Percentiles rank a stretch among this genome's conserved stretches.
Evolutionary conservation across 2,888 invertebrate species (phyloP).

Genomic region (Molanna angustata): DNA sequence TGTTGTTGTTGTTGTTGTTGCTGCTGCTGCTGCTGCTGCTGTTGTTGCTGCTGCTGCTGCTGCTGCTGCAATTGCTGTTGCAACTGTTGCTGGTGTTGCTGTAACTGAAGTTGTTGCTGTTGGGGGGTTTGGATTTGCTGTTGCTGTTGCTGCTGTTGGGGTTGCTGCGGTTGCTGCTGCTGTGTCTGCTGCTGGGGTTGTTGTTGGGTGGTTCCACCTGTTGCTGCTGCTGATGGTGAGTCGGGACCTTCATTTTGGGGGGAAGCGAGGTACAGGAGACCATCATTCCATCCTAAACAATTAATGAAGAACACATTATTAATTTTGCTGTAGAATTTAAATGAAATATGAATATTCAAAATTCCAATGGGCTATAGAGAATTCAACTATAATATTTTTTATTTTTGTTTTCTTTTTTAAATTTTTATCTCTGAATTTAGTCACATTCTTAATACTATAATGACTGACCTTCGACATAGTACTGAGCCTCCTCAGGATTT

Average conservation of each 20-base stretch:
- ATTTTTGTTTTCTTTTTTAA: no score
- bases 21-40: slow-evolving; percentile 24
- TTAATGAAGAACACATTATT: no score
- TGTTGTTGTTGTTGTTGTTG: slow-evolving; percentile 31
- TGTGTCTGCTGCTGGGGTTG: slow-evolving; percentile 31
- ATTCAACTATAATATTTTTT: no score
- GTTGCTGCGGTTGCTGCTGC: slow-evolving; percentile 43
- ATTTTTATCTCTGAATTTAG: no score
- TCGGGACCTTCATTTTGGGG: slow-evolving; percentile 27
- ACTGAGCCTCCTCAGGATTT: slow-evolving; percentile 28
- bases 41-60: slow-evolving; percentile 37
- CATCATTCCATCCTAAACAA: slow-evolving; percentile 31
- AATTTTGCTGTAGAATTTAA: no score
- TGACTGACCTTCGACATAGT: slow-evolving; percentile 24
- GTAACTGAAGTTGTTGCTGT: slow-evolving; percentile 31
- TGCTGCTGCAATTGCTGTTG: slow-evolving; percentile 39
- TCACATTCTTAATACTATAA: no score
- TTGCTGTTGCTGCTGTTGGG: slow-evolving; percentile 31
- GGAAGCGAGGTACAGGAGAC: slow-evolving; percentile 25
- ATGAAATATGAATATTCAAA: no score
- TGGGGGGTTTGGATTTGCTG: slow-evolving; percentile 36
- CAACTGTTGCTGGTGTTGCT: slow-evolving; percentile 34
- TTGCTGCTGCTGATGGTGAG: slow-evolving; percentile 40
- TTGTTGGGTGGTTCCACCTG: slow-evolving; percentile 39
- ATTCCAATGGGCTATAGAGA: no score